phyloP scores from a whole-genome alignment of 1,140 invertebrate genomes.

The Brachionus rotundiformis region DNA sequence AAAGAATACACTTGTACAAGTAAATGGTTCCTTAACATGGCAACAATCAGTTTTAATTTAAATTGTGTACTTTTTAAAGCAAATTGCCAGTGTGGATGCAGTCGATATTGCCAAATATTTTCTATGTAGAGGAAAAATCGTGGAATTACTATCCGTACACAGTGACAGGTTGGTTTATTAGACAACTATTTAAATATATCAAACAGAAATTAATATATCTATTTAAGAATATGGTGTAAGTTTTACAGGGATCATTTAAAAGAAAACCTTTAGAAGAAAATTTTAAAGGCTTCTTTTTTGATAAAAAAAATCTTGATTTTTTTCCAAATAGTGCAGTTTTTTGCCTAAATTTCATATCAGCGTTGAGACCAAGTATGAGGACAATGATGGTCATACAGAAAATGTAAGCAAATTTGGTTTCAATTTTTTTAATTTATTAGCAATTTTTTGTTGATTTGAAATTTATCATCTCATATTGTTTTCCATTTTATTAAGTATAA shows the following conservation, averaged over 20 bases:
- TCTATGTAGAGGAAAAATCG: slow-evolving; percentile 88
- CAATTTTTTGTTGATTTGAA: no score
- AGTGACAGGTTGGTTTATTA: slow-evolving; percentile 70
- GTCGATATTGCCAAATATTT: slow-evolving; percentile 80
- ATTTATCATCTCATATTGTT: no score
- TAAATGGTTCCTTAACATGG: slow-evolving; percentile 59
- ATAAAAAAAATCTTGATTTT: neutral
- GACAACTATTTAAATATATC: no score
- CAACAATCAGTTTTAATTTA: slow-evolving; percentile 53
- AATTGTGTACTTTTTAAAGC: slow-evolving; percentile 64
- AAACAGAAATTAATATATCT: no score
- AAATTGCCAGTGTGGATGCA: slow-evolving; percentile 86
- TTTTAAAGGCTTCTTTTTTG: neutral
- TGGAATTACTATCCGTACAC: slow-evolving; percentile 94
- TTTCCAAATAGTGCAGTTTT: slow-evolving; percentile 78
- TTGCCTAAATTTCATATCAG: slow-evolving; percentile 82
- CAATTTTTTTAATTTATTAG: neutral
- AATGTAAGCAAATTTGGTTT: slow-evolving; percentile 77
- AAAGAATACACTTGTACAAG: slow-evolving; percentile 85
- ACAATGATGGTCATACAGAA: slow-evolving; percentile 82
- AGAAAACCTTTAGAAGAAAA: neutral
- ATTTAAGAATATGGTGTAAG: neutral
- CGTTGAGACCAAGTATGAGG: slow-evolving; percentile 84
- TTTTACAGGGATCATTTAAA: neutral
- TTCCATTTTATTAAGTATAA: no score